Evolutionary conservation across 2,797 vertebrate genomes (phyloP), one percentile per base, ranked within the genome.

Genomic region (Lycodopsis pacificus): DNA sequence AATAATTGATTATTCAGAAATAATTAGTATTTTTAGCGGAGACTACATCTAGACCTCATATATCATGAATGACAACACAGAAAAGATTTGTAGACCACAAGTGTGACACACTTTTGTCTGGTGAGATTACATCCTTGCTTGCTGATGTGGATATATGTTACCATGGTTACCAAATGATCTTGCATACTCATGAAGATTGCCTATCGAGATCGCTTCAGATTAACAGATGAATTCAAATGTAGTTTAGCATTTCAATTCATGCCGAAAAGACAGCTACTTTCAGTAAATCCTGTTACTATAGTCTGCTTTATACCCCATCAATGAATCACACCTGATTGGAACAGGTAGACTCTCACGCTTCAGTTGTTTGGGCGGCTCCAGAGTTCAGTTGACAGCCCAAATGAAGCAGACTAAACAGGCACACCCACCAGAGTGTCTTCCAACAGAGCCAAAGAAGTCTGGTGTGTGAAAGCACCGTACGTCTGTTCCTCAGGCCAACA

Each of bases 111-210:
- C n/a, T 62, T 70, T 9, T 27, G 15, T 68, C 30, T 48, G 25
- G 51, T 53, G 10, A 22, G 32, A 46, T 72, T 14, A 62, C 49
- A 62, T 67, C 44, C 22, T 15, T 22, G 42, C 30, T 59, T 34
- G 32, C 61, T 71, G 40, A 22, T 40, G 17, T 3, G 10, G 19
- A 25, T 46, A 20, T 12, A 17, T 64, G 63, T 76, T 46, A 25
- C 73, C 36, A 70, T 73, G 77, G 59, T 76, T 34, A 73, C 73
- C 8, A 40, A 69, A 46, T 61, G 0, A 59, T 65, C 9, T 61
- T 57, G 56, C n/a, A 53, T 38, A 66, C 49, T 62, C 20, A 53
- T 44, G 27, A 2, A 48, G 51, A 19, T 27, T 59, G n/a, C 36
- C 49, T 20, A 65, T 7, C 25, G 30, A 65, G 38, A 32, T 71